phyloP scores from a whole-genome alignment of 30 jellyfish, hydroid and myxozoan species.

The Turritopsis dohrnii region DNA sequence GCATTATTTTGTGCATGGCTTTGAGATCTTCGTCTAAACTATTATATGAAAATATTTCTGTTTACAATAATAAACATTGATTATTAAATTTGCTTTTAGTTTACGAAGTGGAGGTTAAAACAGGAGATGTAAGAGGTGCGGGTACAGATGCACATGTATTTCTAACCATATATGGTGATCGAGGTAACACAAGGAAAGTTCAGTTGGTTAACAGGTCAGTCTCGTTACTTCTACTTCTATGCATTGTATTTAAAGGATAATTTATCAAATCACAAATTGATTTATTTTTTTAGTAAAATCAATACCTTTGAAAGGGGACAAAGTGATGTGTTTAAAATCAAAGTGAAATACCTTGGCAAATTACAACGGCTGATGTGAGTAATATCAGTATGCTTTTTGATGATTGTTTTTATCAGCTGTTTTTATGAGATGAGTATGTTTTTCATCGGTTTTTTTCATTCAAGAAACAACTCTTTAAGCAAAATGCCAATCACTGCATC shows the following conservation, averaged over 20 bases:
- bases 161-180: slow-evolving; percentile 73
- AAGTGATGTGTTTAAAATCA: slow-evolving; percentile 69
- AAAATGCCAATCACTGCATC: no score
- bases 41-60: no score
- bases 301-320: slow-evolving; percentile 79
- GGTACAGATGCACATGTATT: slow-evolving; percentile 98
- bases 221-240: neutral
- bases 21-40: no score
- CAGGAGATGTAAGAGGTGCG: slow-evolving; percentile 97
- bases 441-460: no score
- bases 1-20: no score
- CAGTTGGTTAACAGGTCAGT: slow-evolving; percentile 83
- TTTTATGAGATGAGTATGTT: no score
- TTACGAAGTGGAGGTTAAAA: slow-evolving; percentile 75
- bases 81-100: slow-evolving; percentile 26
- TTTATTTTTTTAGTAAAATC: slow-evolving; percentile 51
- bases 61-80: no score
- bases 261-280: neutral
- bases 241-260: neutral
- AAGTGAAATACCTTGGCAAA: slow-evolving; percentile 72
- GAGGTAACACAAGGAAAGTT: slow-evolving; percentile 84
- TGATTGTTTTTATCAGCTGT: neutral
- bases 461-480: no score
- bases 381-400: no score
- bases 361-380: slow-evolving; percentile 60